phyloP scores from a whole-genome alignment of 2,888 invertebrate genomes.

The Zygothrica quintamaculata region DNA sequence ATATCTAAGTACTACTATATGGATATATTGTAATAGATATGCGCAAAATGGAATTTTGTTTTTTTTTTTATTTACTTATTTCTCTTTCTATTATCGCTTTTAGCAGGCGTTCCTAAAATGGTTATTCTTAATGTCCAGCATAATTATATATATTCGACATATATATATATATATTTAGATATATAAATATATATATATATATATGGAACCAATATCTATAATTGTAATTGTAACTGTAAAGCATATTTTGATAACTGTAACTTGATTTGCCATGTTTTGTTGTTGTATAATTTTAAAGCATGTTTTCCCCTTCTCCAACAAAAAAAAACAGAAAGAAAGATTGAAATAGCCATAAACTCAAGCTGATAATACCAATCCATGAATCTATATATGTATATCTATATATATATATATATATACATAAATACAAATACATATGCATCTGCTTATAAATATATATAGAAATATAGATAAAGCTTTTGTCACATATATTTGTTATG shows the following conservation, averaged over 20 bases:
- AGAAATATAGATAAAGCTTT: conserved; percentile 3
- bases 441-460: conserved; percentile 13
- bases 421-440: conserved; percentile 1
- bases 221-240: conserved; percentile 21
- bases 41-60: conserved; percentile 31
- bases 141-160: too few relatives aligned
- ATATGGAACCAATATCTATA: conserved; percentile 22
- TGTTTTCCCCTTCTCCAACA: neutral
- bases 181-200: too few relatives aligned
- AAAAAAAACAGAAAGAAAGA: neutral
- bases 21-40: conserved; percentile 14
- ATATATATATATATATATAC: conserved; percentile 8
- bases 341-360: conserved; percentile 34
- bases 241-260: conserved; percentile 22
- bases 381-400: conserved; percentile 16
- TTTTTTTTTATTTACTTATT: conserved; percentile 1
- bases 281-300: conserved; percentile 45
- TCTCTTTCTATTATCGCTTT: conserved; percentile 24
- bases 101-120: conserved; percentile 55
- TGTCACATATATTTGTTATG: conserved; percentile 9
- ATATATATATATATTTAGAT: too few relatives aligned
- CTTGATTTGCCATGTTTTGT: conserved; percentile 49
- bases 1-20: conserved; percentile 7
- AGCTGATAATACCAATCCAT: conserved; percentile 6
- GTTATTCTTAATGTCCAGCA: conserved; percentile 30